A percentile compares a stretch with the other conserved stretches of the same genome.
These are phyloP conservation scores for Lethenteron camtschaticum DNA, from an alignment of 2,113 vertebrate genomes.

Conservation along the genomic window DNA sequence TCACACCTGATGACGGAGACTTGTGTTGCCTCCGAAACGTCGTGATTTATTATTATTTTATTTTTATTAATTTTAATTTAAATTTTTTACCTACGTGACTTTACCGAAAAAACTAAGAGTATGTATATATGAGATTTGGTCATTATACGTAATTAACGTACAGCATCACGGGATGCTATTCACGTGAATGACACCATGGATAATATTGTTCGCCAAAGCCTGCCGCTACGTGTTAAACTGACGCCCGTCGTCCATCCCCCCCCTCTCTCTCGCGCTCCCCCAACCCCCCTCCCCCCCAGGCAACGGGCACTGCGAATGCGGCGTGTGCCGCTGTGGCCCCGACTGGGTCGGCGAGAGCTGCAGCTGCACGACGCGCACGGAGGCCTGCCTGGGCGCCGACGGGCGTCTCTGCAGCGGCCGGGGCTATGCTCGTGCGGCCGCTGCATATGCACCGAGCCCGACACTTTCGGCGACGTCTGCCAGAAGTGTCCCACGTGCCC, in stretches of 20 bases:
- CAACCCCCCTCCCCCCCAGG: conserved; percentile 21
- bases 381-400: conserved; percentile 48
- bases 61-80: too few species aligned
- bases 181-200: too few species aligned
- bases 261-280: background rate
- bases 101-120: too few species aligned
- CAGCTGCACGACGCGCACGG: conserved; percentile 52
- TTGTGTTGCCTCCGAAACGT: too few species aligned
- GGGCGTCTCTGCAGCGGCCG: conserved; percentile 58
- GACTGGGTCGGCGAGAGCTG: conserved; percentile 72
- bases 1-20: too few species aligned
- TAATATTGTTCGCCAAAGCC: too few species aligned
- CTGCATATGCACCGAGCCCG: conserved; percentile 58
- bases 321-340: conserved; percentile 44
- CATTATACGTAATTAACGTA: too few species aligned
- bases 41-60: too few species aligned
- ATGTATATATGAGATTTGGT: too few species aligned
- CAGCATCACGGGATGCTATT: too few species aligned
- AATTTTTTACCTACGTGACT: too few species aligned
- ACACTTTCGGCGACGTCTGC: conserved; percentile 61
- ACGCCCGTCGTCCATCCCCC: background rate
- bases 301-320: conserved; percentile 58
- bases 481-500: conserved; percentile 89
- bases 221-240: background rate
- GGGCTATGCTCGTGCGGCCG: conserved; percentile 45